Evolutionary conservation across 2,113 vertebrate genomes (phyloP).

Genomic region (Agapornis roseicollis): DNA sequence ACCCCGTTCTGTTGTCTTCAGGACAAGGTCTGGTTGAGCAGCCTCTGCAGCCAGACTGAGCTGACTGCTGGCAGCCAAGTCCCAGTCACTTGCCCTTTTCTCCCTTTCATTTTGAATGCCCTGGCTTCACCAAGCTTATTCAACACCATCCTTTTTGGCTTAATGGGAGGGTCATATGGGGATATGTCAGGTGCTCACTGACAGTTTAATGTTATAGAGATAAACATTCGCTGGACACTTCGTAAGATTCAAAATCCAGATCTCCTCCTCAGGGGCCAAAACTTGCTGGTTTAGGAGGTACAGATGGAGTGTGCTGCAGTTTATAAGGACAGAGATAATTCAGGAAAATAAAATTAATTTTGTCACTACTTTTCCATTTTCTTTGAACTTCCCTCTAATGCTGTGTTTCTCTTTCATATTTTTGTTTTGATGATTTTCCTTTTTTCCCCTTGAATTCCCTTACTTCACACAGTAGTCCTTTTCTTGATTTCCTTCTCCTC

Average conservation of each 20-base stretch:
- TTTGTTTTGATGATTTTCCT: not conserved
- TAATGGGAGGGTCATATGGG: not conserved
- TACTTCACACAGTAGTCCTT: not conserved
- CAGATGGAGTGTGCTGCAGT: not conserved
- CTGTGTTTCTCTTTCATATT: not conserved
- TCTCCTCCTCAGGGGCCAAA: not conserved
- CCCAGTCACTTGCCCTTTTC: not conserved
- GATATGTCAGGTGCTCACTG: not conserved
- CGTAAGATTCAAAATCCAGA: not conserved
- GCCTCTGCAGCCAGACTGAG: not conserved
- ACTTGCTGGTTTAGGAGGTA: not conserved
- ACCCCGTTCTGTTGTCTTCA: not conserved
- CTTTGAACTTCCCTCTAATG: not conserved
- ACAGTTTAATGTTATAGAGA: not conserved
- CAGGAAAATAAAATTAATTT: not conserved
- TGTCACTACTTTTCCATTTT: not conserved
- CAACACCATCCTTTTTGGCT: not conserved
- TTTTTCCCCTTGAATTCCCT: not conserved
- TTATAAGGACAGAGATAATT: not conserved
- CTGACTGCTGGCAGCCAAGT: not conserved
- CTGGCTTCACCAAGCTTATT: not conserved
- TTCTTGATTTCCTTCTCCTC: not conserved
- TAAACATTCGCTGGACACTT: fast-evolving
- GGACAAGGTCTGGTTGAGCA: not conserved
- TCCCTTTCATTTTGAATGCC: not conserved